Evolutionary conservation across 2,888 invertebrate species (phyloP).

Genomic region (Cosmia pyralina): DNA sequence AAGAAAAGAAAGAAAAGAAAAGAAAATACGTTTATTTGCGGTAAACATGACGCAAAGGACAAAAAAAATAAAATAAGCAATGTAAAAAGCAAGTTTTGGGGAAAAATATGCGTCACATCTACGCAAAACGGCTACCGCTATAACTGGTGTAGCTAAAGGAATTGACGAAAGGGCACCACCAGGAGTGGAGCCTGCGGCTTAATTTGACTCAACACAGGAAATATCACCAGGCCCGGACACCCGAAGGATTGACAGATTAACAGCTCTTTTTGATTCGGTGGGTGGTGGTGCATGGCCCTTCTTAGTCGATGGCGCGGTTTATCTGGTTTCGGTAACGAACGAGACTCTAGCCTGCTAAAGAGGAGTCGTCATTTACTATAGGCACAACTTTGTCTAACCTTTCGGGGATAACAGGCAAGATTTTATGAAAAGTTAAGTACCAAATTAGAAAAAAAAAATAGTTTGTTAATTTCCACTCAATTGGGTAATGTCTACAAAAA

Average conservation of each 20-base stretch:
- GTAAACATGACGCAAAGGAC: too few species aligned
- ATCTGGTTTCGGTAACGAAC: constrained; percentile 91
- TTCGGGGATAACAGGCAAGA: too few species aligned
- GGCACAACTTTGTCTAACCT: too few species aligned
- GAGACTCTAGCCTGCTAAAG: constrained; percentile 88
- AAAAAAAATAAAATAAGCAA: too few species aligned
- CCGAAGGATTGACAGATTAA: constrained; percentile 92
- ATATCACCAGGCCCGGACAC: constrained; percentile 93
- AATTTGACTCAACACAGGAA: constrained; percentile 93
- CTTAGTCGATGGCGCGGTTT: constrained; percentile 92
- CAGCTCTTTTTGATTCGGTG: constrained; percentile 92
- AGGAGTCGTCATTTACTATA: constrained; percentile 33
- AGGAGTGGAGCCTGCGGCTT: neutral
- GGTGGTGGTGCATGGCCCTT: constrained; percentile 84
- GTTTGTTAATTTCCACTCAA: neutral
- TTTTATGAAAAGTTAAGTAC: too few species aligned
- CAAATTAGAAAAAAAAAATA: too few species aligned
- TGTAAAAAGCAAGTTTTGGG: too few species aligned
- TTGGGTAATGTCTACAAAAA: neutral
- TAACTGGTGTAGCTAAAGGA: too few species aligned
- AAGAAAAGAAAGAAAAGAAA: too few species aligned
- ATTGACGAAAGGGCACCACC: constrained; percentile 92
- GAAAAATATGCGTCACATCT: too few species aligned
- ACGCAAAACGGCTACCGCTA: too few species aligned
- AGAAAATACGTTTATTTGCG: too few species aligned